Evolutionary conservation across 2,113 vertebrate species (phyloP).

Genomic region (Syrrhaptes paradoxus): DNA sequence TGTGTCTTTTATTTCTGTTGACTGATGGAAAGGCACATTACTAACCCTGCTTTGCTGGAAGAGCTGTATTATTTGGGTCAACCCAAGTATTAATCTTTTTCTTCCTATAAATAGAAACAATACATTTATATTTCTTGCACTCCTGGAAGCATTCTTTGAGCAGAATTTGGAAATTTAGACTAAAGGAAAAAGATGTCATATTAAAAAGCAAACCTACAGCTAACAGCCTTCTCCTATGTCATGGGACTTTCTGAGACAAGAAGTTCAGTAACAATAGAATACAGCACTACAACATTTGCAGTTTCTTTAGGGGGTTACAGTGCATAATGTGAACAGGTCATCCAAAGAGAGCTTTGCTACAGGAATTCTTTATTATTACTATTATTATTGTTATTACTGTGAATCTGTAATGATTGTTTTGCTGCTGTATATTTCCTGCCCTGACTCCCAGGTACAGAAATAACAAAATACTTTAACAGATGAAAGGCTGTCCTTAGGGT

Average conservation of each 20-base stretch:
- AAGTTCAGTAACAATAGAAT: background rate
- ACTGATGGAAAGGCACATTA: background rate
- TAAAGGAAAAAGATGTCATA: background rate
- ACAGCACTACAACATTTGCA: background rate
- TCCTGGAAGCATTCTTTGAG: background rate
- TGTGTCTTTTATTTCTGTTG: background rate
- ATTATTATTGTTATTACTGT: background rate
- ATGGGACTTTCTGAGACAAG: background rate
- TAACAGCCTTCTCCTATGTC: background rate
- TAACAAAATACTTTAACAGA: background rate
- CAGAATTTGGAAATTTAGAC: background rate
- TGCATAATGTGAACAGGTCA: background rate
- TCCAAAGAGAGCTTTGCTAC: background rate
- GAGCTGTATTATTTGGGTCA: background rate
- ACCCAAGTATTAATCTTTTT: background rate
- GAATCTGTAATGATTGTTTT: background rate
- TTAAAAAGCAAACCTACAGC: conserved; percentile 6
- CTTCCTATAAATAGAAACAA: conserved; percentile 5
- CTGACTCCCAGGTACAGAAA: background rate
- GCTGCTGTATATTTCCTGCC: background rate
- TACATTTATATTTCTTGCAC: background rate
- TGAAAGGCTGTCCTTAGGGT: conserved; percentile 1
- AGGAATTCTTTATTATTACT: background rate
- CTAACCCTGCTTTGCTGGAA: background rate
- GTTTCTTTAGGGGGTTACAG: background rate